Evolutionary conservation across 2,888 invertebrate species (phyloP), one percentile per base, ranked within the genome.

Genomic region (Ryuthela nishihirai): DNA sequence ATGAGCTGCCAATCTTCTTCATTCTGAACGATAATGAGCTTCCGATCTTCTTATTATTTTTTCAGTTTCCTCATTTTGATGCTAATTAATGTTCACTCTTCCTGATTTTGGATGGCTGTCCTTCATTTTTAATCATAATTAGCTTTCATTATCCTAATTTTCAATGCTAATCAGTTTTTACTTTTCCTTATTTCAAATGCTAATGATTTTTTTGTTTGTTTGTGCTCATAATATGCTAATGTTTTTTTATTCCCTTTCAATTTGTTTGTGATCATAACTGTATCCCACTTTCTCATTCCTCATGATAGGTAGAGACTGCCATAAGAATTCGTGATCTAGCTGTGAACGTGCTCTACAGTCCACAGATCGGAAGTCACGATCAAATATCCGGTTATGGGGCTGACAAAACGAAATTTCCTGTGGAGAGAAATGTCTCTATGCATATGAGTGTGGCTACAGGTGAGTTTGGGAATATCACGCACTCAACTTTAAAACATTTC

Each of bases 231-330:
- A 1, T 29, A 9, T 10, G 29, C 9, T 29, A 29, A 10, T 12
- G 9, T 29, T 29, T 29, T 9, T 10, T 29, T 10, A 10, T 29
- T 12, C 9, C n/a, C 1, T 29, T 12, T 29, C n/a, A 29, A 29
- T 29, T 10, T 29, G 29, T 29, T 29, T 6, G 10, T 29, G 29
- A 29, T 10, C n/a, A 29, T 29, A 29, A 29, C 29, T 29, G 6
- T 29, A 29, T 29, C 17, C 1, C 25, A 26, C 18, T 26, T 18
- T 42, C 25, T 29, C 4, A 4, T 26, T 4, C 20, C 36, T 32
- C 12, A 18, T 15, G n/a, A 20, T 24, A 65, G 63, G 65, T 66
- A 17, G 66, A 66, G 43, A 60, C 62, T 3, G 54, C 63, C 44
- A 32, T 60, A 9, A 39, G 62, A 17, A 66, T 66, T 32, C 50